Evolutionary conservation across 2,888 invertebrate species (phyloP), one percentile per base, ranked within the genome.

Genomic region (Xylophagus ater): DNA sequence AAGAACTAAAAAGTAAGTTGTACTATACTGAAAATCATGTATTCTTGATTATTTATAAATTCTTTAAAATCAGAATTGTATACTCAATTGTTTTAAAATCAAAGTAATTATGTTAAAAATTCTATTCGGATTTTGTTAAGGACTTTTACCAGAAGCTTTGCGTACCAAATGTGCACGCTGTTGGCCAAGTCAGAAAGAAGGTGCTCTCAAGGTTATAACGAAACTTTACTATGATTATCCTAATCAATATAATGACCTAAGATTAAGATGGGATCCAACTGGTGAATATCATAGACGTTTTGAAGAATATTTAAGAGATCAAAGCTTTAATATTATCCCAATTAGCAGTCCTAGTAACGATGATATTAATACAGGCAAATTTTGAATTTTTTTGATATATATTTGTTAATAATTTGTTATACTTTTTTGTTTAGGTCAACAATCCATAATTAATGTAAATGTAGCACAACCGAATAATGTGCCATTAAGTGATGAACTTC

Each of bases 1-100:
- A 73, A 51, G 77, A 76, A 43, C 63, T 81, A 40, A 81, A 76
- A 71, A 69, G 82, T 82, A 62, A 79, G 81, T 78, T 42, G 35
- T 26, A 36, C 3, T 28, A 19, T 18, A 33, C 4, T 31, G 14
- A 5, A 15, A 15, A 30, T n/a, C n/a, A n/a, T n/a, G n/a, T n/a
- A n/a, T n/a, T n/a, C n/a, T n/a, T n/a, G n/a, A n/a, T n/a, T n/a
- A n/a, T n/a, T n/a, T n/a, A n/a, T n/a, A n/a, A n/a, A n/a, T n/a
- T n/a, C n/a, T n/a, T n/a, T n/a, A n/a, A n/a, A n/a, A n/a, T n/a
- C n/a, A n/a, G n/a, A n/a, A n/a, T n/a, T n/a, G n/a, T n/a, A n/a
- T n/a, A n/a, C n/a, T n/a, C n/a, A n/a, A n/a, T n/a, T n/a, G 23
- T 10, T 23, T 23, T 23, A 9, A 23, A 23, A 23, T 23, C 6